Conservation (phyloP, 37 sponge, comb jelly and placozoan genomes). For the Cladorhizidae sp. region DNA sequence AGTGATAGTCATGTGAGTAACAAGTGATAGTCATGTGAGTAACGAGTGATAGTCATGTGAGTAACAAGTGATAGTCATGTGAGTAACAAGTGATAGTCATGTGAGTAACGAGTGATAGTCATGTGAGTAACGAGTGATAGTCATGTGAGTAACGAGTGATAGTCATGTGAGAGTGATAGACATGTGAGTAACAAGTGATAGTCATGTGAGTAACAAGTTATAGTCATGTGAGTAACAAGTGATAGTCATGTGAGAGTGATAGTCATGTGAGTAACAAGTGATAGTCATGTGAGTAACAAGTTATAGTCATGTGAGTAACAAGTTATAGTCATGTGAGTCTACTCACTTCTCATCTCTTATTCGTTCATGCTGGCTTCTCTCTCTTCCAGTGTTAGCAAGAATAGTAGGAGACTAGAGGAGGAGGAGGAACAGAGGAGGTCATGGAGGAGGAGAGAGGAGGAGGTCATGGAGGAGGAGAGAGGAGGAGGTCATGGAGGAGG, state of each 20-base stretch:
- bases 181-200: neutral
- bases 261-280: too few relatives aligned
- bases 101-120: neutral
- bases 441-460: too few relatives aligned
- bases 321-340: neutral
- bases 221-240: neutral
- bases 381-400: conserved; percentile 59
- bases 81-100: neutral
- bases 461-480: too few relatives aligned
- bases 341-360: conserved; percentile 73
- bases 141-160: neutral
- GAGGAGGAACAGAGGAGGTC: neutral
- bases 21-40: neutral
- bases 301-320: neutral
- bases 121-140: neutral
- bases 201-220: conserved; percentile 1
- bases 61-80: neutral
- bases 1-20: neutral
- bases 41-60: conserved; percentile 2
- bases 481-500: too few relatives aligned
- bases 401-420: conserved; percentile 14
- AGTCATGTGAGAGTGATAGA: neutral
- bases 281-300: neutral
- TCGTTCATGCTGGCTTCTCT: conserved; percentile 36
- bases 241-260: neutral